These are phyloP conservation scores for Entomobrya proxima DNA, from an alignment of 2,888 invertebrate genomes.

Conservation along the genomic window DNA sequence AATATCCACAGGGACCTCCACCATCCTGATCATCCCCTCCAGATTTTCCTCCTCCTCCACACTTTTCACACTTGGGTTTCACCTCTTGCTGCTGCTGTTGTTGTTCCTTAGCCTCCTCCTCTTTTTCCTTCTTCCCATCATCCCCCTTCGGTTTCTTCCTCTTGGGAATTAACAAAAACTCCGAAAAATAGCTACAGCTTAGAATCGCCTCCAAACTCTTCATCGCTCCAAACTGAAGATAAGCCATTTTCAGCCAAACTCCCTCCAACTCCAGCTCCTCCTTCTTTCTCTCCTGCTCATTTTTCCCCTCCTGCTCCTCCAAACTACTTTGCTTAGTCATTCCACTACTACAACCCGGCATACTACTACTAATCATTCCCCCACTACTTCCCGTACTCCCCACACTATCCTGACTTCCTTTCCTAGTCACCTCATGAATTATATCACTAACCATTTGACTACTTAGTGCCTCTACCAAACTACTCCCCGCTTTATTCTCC, in stretches of 20 bases:
- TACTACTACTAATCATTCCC: too few species aligned
- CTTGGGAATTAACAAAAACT: constrained; percentile 80
- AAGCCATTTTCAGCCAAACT: constrained; percentile 77
- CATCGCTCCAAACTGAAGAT: constrained; percentile 81
- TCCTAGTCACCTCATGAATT: constrained; percentile 74
- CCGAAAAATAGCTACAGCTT: constrained; percentile 80
- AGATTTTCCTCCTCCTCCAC: constrained; percentile 52
- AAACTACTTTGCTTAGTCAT: not conserved
- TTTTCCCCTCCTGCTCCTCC: constrained; percentile 71
- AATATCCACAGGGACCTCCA: constrained; percentile 35
- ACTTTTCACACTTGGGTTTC: constrained; percentile 69
- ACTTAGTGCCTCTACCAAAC: constrained; percentile 73
- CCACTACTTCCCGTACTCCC: not conserved
- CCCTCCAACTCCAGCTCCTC: constrained; percentile 77
- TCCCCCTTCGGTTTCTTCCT: constrained; percentile 72
- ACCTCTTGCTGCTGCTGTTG: constrained; percentile 28
- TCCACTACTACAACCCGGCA: not conserved
- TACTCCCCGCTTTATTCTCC: constrained; percentile 36
- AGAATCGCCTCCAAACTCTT: constrained; percentile 80
- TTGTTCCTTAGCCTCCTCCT: constrained; percentile 48
- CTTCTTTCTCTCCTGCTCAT: constrained; percentile 77
- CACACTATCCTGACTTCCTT: constrained; percentile 42
- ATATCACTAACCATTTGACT: constrained; percentile 75
- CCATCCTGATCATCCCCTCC: not conserved
- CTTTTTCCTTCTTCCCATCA: constrained; percentile 60